These are phyloP conservation scores for Gandaritis pyraliata DNA, from an alignment of 2,888 invertebrate genomes.

Conservation along the genomic window DNA sequence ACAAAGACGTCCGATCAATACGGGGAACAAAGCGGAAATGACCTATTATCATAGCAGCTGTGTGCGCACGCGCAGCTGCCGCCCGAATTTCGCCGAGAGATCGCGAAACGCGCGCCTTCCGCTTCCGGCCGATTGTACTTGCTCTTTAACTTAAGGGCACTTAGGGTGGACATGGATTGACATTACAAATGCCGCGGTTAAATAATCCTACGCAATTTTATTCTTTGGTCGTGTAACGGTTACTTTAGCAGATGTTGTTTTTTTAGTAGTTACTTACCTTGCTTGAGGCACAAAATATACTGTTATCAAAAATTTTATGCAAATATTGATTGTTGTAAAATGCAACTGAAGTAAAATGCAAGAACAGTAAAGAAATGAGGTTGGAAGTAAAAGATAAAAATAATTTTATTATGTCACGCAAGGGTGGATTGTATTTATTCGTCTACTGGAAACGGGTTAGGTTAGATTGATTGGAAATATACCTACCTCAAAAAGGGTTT, in stretches of 20 bases:
- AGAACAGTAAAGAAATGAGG: no score
- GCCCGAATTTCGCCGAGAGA: slow-evolving; percentile 79
- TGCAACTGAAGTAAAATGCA: no score
- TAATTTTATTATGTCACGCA: no score
- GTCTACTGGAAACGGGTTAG: no score
- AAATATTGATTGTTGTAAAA: no score
- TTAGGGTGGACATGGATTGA: slow-evolving; percentile 72
- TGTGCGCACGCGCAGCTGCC: slow-evolving; percentile 75
- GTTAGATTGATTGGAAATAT: no score
- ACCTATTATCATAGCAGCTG: slow-evolving; percentile 77
- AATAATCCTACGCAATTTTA: slow-evolving; percentile 39
- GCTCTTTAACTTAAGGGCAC: slow-evolving; percentile 49
- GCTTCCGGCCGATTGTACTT: slow-evolving; percentile 80
- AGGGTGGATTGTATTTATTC: no score
- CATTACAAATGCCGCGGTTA: slow-evolving; percentile 53
- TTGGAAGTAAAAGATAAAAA: no score
- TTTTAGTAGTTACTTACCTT: slow-evolving; percentile 16
- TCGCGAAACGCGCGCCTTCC: slow-evolving; percentile 83
- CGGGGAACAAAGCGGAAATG: slow-evolving; percentile 72
- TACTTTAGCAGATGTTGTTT: slow-evolving; percentile 42
- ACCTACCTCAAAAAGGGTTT: no score
- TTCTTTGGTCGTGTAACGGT: slow-evolving; percentile 38
- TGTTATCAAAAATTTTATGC: no score
- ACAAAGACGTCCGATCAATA: slow-evolving; percentile 46
- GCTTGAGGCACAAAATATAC: slow-evolving; percentile 6